A percentile compares a stretch with the other conserved stretches of the same genome.
Evolutionary conservation across 2,113 vertebrate species (phyloP).

Genomic region (Theristicus caerulescens): DNA sequence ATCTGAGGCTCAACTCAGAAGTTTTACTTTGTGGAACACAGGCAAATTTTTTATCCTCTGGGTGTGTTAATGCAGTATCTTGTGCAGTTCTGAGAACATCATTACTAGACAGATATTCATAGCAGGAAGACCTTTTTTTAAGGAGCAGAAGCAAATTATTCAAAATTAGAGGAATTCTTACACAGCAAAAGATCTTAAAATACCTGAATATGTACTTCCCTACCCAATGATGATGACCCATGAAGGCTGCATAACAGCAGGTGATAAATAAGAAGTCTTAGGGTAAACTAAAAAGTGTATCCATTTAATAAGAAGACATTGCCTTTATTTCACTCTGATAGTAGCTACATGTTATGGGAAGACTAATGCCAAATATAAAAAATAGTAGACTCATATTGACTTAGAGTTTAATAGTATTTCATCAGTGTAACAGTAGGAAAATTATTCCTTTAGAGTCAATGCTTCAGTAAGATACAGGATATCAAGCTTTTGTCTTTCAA

Average conservation of each 20-base stretch:
- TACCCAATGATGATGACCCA: neutral
- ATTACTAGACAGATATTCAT: neutral
- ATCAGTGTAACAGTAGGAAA: neutral
- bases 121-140: neutral
- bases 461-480: neutral
- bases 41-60: neutral
- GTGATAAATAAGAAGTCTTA: neutral
- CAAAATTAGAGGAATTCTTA: neutral
- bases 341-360: neutral
- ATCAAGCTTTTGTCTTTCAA: slow-evolving; percentile 50
- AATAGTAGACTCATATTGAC: neutral
- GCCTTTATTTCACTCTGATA: neutral
- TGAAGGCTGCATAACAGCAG: neutral
- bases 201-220: neutral
- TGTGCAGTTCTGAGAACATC: neutral
- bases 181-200: neutral
- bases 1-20: neutral
- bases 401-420: slow-evolving; percentile 1
- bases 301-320: neutral
- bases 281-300: neutral
- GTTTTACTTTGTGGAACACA: neutral
- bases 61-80: neutral
- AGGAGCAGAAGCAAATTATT: neutral
- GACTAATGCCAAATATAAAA: neutral
- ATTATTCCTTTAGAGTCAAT: neutral